Conservation (phyloP, 2,888 invertebrate species). For the Cataglyphis albicans region DNA sequence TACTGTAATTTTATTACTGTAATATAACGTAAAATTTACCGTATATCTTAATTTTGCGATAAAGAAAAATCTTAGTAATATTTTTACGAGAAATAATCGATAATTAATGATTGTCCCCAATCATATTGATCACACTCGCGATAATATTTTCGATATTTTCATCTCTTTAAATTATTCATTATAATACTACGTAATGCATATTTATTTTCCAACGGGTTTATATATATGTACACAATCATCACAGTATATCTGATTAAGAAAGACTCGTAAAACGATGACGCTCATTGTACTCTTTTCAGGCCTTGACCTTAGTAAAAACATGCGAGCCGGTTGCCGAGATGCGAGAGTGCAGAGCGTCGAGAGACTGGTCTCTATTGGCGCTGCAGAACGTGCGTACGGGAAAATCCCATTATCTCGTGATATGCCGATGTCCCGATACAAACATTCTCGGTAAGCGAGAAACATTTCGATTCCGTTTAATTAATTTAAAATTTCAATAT, state of each 20-base stretch:
- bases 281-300: constrained; percentile 85
- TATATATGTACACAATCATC: constrained; percentile 63
- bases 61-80: background rate
- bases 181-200: background rate
- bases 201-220: constrained; percentile 22
- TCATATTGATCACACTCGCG: constrained; percentile 1
- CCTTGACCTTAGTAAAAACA: constrained; percentile 96
- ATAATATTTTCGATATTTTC: constrained; percentile 9
- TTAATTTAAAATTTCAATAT: background rate
- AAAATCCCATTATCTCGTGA: constrained; percentile 97
- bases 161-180: constrained; percentile 2
- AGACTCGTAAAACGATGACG: background rate
- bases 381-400: constrained; percentile 96
- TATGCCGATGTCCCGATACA: constrained; percentile 95
- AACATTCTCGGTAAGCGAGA: constrained; percentile 91
- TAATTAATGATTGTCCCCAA: constrained; percentile 10
- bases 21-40: constrained; percentile 28
- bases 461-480: background rate
- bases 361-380: constrained; percentile 96
- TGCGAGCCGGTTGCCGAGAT: constrained; percentile 97
- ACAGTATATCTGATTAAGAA: background rate
- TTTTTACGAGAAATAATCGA: constrained; percentile 16
- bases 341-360: constrained; percentile 94
- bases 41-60: background rate
- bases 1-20: constrained; percentile 21